Conservation (phyloP, 2,797 vertebrate species). For the Sebastes nivosus region DNA sequence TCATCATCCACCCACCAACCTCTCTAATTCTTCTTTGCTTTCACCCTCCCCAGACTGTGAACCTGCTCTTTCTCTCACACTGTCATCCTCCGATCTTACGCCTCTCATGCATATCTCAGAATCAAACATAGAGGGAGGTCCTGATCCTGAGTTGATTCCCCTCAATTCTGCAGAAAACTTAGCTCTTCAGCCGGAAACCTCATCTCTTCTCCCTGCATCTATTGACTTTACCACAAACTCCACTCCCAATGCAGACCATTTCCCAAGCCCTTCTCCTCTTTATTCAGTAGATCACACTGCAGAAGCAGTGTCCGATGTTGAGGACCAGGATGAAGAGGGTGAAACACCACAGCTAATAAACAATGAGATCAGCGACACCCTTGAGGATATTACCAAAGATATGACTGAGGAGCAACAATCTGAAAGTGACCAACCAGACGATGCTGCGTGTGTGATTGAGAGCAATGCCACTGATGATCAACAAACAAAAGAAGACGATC, state of each 20-base stretch:
- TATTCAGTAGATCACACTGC: neutral
- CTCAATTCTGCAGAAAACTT: neutral
- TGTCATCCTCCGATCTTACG: neutral
- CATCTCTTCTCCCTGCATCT: neutral
- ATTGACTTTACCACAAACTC: neutral
- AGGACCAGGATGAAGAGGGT: conserved; percentile 17
- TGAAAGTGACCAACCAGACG: conserved; percentile 4
- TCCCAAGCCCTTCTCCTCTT: neutral
- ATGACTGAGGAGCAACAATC: conserved; percentile 10
- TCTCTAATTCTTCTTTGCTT: neutral
- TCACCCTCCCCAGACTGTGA: neutral
- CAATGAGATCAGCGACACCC: neutral
- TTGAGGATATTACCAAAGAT: neutral
- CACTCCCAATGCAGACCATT: neutral
- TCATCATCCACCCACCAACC: neutral
- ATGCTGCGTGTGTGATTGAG: conserved; percentile 16
- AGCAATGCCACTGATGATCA: conserved; percentile 4
- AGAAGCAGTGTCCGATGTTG: neutral
- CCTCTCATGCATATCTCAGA: neutral
- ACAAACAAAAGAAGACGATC: conserved; percentile 5
- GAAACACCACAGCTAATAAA: conserved; percentile 13
- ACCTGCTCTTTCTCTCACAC: neutral
- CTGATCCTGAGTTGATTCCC: conserved; percentile 7
- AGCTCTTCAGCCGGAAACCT: neutral
- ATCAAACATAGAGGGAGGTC: conserved; percentile 4